Base-by-base conservation (phyloP, 2,888 invertebrate species). In the Tortrix viridana region DNA sequence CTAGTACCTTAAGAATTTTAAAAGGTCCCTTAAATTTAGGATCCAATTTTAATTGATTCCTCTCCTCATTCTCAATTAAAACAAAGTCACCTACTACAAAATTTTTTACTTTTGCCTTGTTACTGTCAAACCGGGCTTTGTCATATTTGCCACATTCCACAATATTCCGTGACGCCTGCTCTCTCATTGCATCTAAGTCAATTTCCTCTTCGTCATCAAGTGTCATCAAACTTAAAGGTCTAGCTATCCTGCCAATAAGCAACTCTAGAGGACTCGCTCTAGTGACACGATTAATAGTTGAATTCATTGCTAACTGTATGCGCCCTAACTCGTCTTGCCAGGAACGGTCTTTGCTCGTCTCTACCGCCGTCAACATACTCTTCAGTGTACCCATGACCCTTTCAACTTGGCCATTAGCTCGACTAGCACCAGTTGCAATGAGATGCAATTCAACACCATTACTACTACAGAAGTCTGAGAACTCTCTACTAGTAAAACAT, bases 341-440 rank as follows among this genome's bases (percentile, higher is more conserved):
- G 3, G 23, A 1, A 4, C 23, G 23, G 4, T 23, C 23, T 23
- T 2, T 23, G 5, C 23, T 23, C 3, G 23, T 2, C 9, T 9
- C 9, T 12, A 7, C 7, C 54, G 58, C 2, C 56, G 2, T 71
- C 70, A 9, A 69, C 70, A 18, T 71, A 69, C 0, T 68, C 68
- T 26, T 71, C 70, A 0, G 69, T 67, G 7, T 69, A 58, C 9
- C 60, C 22, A 22, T 22, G 22, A 22, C 22, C 14, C 22, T 22
- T 22, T 22, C 22, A 4, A 2, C 22, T 22, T 41, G 7, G 50
- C 22, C 22, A 22, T 22, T 22, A 22, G 22, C 22, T 22, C 22
- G 22, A 22, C 22, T 22, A 22, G 22, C 9, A 16, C 67, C 67
- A 1, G 69, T 67, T 0, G 70, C 70, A 3, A 70, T 70, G 1